phyloP scores from a whole-genome alignment of 1,140 invertebrate species.

The Leptinotarsa texana region DNA sequence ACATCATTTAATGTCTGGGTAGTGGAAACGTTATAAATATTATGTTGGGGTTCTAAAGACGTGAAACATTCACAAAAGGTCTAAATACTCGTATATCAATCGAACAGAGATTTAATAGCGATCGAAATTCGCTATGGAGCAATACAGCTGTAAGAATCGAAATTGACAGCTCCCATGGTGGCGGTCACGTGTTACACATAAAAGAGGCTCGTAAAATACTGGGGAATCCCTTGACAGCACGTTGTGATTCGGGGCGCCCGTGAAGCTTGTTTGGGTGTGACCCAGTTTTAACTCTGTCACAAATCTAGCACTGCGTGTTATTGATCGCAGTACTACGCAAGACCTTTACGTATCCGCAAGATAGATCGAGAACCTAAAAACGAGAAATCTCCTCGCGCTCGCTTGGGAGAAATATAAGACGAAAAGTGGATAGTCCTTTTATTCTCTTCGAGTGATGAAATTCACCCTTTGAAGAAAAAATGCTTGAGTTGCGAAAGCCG shows the following conservation, averaged over 20 bases:
- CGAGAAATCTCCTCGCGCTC: background rate
- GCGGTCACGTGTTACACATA: background rate
- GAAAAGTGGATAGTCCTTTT: background rate
- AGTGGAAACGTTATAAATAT: too few relatives aligned
- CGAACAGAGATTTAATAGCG: too few relatives aligned
- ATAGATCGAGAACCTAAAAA: constrained; percentile 2
- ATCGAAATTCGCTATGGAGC: background rate
- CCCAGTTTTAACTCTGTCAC: constrained; percentile 38
- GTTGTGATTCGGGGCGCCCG: constrained; percentile 9
- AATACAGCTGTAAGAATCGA: background rate
- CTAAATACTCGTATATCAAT: too few relatives aligned
- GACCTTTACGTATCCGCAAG: constrained; percentile 25
- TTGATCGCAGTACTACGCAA: constrained; percentile 37
- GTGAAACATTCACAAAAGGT: too few relatives aligned
- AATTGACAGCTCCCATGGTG: constrained; percentile 1
- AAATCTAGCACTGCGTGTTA: constrained; percentile 35
- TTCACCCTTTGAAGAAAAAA: background rate
- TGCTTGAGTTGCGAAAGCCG: background rate
- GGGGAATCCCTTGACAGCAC: constrained; percentile 18
- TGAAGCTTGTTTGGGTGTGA: constrained; percentile 17
- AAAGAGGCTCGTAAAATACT: background rate
- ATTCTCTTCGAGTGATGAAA: background rate
- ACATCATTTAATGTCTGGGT: too few relatives aligned
- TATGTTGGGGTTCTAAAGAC: too few relatives aligned
- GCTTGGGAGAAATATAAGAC: constrained; percentile 10